Evolutionary conservation across 1,140 invertebrate genomes (phyloP).

Genomic region (Lerema accius): DNA sequence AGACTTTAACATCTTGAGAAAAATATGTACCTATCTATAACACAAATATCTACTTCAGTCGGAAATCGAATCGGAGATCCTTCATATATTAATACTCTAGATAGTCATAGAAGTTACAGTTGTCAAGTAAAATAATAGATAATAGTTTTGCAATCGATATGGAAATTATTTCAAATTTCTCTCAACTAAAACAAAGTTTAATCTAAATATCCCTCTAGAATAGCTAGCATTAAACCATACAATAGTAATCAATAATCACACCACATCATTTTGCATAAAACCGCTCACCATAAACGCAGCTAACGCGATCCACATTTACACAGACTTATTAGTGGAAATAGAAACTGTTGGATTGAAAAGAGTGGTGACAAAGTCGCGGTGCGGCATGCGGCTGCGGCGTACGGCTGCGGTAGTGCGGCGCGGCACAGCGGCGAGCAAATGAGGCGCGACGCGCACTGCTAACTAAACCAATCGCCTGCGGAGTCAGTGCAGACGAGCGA

Average conservation of each 20-base stretch:
- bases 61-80: too few species aligned
- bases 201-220: too few species aligned
- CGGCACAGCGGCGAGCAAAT: conserved; percentile 70
- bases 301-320: conserved; percentile 50
- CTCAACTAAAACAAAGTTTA: too few species aligned
- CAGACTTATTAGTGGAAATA: conserved; percentile 73
- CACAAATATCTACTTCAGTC: too few species aligned
- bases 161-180: too few species aligned
- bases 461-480: conserved; percentile 79
- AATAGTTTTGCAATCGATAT: too few species aligned
- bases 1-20: too few species aligned
- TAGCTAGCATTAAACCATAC: conserved; percentile 33
- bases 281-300: conserved; percentile 28
- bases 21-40: too few species aligned
- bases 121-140: too few species aligned
- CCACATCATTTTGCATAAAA: conserved; percentile 9
- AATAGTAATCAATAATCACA: conserved; percentile 31
- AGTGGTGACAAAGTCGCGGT: conserved; percentile 71
- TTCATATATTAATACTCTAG: too few species aligned
- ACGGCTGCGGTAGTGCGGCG: conserved; percentile 36
- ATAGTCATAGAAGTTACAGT: too few species aligned
- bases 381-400: conserved; percentile 29
- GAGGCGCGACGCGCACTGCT: conserved; percentile 79
- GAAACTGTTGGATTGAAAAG: conserved; percentile 71
- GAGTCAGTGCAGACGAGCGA: conserved; percentile 48